These are phyloP conservation scores for Lysandra coridon DNA, from an alignment of 2,888 invertebrate species.

Conservation along the genomic window DNA sequence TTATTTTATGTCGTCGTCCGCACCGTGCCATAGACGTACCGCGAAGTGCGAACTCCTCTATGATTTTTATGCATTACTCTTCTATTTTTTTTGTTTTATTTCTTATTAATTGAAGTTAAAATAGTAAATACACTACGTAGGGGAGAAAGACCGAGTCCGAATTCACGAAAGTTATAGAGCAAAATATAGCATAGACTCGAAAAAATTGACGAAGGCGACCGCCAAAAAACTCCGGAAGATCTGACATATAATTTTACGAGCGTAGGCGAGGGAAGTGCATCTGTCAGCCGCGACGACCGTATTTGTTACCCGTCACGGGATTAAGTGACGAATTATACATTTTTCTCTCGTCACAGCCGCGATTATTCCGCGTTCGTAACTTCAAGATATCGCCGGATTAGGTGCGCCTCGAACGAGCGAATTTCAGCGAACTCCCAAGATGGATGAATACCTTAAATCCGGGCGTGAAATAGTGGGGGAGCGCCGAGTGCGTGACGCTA, in stretches of 20 bases:
- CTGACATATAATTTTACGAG: slow-evolving; percentile 32
- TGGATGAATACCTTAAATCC: slow-evolving; percentile 74
- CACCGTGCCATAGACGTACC: slow-evolving; percentile 33
- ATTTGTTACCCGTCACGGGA: slow-evolving; percentile 67
- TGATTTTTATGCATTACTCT: background rate
- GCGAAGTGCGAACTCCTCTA: background rate
- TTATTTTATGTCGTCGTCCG: slow-evolving; percentile 42
- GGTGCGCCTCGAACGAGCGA: slow-evolving; percentile 67
- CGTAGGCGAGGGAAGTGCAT: slow-evolving; percentile 44
- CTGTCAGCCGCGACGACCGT: slow-evolving; percentile 65
- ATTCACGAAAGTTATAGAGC: background rate
- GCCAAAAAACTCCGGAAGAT: slow-evolving; percentile 15
- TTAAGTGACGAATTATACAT: slow-evolving; percentile 76
- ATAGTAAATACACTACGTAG: background rate
- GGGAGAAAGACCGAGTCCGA: background rate
- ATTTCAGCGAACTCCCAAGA: slow-evolving; percentile 73
- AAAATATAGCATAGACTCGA: background rate
- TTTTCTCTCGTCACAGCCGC: slow-evolving; percentile 70
- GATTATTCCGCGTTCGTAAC: slow-evolving; percentile 73
- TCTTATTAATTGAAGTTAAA: background rate
- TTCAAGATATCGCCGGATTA: slow-evolving; percentile 78
- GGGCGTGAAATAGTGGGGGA: slow-evolving; percentile 65
- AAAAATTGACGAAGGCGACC: background rate
- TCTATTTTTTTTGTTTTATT: background rate
- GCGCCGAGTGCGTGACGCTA: slow-evolving; percentile 51